A percentile compares a stretch with the other conserved stretches of the same genome.
Conservation (phyloP, 2,113 vertebrate species). For the Dermatemys mawii region DNA sequence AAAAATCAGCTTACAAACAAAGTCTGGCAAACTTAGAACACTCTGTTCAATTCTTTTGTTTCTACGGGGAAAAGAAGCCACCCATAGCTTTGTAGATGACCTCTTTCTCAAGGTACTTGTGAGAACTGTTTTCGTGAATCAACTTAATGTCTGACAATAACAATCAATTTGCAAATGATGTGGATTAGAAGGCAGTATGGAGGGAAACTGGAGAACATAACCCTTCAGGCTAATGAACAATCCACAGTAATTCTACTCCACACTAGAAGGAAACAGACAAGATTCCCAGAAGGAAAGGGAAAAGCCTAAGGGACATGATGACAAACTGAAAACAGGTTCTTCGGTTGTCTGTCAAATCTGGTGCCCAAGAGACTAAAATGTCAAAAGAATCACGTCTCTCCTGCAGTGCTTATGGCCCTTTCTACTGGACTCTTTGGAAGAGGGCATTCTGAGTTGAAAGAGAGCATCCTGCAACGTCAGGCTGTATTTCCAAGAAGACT, state of each 20-base stretch:
- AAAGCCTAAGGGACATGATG: background rate
- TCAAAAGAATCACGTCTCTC: background rate
- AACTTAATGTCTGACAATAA: background rate
- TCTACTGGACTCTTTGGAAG: background rate
- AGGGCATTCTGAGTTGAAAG: background rate
- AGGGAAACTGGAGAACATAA: background rate
- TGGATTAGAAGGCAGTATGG: background rate
- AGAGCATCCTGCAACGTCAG: background rate
- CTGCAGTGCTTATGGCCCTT: rapidly evolving
- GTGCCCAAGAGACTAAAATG: background rate
- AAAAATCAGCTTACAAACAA: background rate
- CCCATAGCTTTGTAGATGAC: background rate
- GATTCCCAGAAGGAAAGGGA: background rate
- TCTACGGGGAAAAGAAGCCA: background rate
- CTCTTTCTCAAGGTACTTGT: background rate
- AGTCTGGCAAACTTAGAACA: background rate
- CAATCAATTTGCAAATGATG: background rate
- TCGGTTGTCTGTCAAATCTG: background rate
- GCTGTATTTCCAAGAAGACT: background rate
- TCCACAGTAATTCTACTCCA: background rate
- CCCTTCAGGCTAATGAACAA: background rate
- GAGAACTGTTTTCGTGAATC: background rate
- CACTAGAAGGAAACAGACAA: background rate
- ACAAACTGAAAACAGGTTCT: background rate
- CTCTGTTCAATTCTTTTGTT: background rate